Percentiles rank a stretch among this genome's conserved stretches.
Evolutionary conservation across 2,888 invertebrate genomes (phyloP).

Genomic region (Gari tellinella): DNA sequence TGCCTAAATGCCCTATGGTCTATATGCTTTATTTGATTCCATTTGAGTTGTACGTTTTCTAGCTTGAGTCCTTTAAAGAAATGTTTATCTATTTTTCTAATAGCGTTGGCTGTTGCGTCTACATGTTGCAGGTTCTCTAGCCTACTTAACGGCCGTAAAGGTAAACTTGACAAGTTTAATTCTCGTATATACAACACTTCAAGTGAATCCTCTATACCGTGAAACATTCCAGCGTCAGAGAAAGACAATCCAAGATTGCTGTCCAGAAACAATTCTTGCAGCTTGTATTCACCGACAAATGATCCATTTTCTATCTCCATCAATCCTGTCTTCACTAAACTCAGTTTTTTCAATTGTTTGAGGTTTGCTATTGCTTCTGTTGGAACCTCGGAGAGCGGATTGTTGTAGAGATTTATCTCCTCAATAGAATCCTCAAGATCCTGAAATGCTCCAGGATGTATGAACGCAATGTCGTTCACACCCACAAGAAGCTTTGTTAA

Average conservation of each 20-base stretch:
- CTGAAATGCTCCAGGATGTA: conserved; percentile 56
- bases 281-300: conserved; percentile 49
- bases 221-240: conserved; percentile 56
- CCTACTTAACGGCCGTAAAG: conserved; percentile 38
- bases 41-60: conserved; percentile 31
- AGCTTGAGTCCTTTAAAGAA: conserved; percentile 52
- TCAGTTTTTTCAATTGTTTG: conserved; percentile 47
- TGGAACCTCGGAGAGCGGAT: conserved; percentile 58
- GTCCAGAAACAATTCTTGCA: conserved; percentile 52
- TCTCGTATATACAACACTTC: conserved; percentile 59
- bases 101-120: conserved; percentile 60
- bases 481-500: conserved; percentile 54
- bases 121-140: conserved; percentile 53
- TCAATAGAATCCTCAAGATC: conserved; percentile 58
- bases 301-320: conserved; percentile 48
- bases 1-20: conserved; percentile 52
- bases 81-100: conserved; percentile 52
- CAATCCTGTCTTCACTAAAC: conserved; percentile 48
- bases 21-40: conserved; percentile 53
- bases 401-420: conserved; percentile 63
- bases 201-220: conserved; percentile 62
- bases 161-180: conserved; percentile 50
- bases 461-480: conserved; percentile 60
- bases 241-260: conserved; percentile 47
- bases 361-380: conserved; percentile 51